Evolutionary conservation across 2,113 vertebrate species (phyloP).

Genomic region (Oncorhynchus clarkii): DNA sequence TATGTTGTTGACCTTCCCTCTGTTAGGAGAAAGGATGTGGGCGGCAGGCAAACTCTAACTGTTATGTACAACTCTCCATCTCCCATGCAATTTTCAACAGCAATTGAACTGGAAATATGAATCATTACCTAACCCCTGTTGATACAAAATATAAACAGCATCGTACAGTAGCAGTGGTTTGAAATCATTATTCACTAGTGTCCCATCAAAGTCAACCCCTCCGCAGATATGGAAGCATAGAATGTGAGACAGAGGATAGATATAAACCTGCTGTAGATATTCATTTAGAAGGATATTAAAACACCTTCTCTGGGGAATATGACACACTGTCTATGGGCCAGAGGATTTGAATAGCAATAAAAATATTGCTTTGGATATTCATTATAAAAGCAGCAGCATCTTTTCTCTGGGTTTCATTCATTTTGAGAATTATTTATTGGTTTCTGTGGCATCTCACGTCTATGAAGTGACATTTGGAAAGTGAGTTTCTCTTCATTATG

Average conservation of each 20-base stretch:
- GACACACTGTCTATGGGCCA: constrained; percentile 49
- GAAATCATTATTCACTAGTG: constrained; percentile 53
- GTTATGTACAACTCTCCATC: constrained; percentile 37
- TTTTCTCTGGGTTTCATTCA: constrained; percentile 58
- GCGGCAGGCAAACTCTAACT: constrained; percentile 29
- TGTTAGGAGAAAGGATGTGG: constrained; percentile 36
- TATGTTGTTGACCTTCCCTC: constrained; percentile 54
- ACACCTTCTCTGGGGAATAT: constrained; percentile 48
- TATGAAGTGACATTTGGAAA: constrained; percentile 49
- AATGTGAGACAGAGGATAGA: constrained; percentile 41
- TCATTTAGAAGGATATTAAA: constrained; percentile 75
- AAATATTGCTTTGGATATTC: constrained; percentile 69
- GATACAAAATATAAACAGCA: constrained; percentile 17
- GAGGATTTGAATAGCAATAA: constrained; percentile 70
- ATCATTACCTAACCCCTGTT: constrained; percentile 20
- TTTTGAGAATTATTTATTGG: constrained; percentile 63
- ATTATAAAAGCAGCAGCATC: constrained; percentile 54
- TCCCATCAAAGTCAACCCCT: constrained; percentile 32
- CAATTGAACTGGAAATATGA: constrained; percentile 34
- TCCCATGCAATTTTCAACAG: constrained; percentile 27
- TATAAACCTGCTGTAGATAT: constrained; percentile 63
- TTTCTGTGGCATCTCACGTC: constrained; percentile 29
- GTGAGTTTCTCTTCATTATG: constrained; percentile 38
- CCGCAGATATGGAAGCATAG: constrained; percentile 4
- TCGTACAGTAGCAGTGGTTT: constrained; percentile 12